Conservation (phyloP, 2,113 vertebrate species). For the Tretioscincus oriximinensis region DNA sequence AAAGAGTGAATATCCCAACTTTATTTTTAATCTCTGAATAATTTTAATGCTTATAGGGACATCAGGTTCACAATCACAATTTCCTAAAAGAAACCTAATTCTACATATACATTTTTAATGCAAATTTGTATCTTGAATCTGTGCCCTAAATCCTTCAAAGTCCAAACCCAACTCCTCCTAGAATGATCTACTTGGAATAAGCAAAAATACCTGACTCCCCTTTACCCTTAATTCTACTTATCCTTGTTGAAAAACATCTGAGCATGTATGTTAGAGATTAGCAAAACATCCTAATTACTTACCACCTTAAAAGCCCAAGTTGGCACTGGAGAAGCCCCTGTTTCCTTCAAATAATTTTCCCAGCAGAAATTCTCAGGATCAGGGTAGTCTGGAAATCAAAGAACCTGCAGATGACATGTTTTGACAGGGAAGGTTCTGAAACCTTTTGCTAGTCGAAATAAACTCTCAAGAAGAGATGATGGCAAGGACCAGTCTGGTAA, state of each 20-base stretch:
- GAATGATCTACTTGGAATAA: background rate
- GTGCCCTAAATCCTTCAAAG: too few relatives aligned
- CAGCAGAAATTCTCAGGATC: slow-evolving; percentile 90
- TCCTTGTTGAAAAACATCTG: background rate
- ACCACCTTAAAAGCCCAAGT: slow-evolving; percentile 91
- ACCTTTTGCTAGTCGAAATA: background rate
- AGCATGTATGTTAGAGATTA: background rate
- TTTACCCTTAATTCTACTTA: background rate
- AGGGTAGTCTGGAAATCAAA: slow-evolving; percentile 82
- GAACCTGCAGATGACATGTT: slow-evolving; percentile 29
- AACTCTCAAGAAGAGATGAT: background rate
- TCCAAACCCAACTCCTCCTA: too few relatives aligned
- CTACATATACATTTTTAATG: too few relatives aligned
- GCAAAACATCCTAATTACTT: slow-evolving; percentile 42
- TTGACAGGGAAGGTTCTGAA: background rate
- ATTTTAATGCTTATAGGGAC: too few relatives aligned
- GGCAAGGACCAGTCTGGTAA: background rate
- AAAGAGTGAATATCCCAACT: too few relatives aligned
- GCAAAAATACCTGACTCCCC: background rate
- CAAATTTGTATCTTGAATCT: too few relatives aligned
- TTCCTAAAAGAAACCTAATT: too few relatives aligned
- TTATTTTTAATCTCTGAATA: too few relatives aligned
- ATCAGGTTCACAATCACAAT: too few relatives aligned
- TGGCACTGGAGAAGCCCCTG: slow-evolving; percentile 85
- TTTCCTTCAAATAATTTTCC: slow-evolving; percentile 93